Evolutionary conservation across 2,113 vertebrate species (phyloP).

Genomic region (Motacilla alba): DNA sequence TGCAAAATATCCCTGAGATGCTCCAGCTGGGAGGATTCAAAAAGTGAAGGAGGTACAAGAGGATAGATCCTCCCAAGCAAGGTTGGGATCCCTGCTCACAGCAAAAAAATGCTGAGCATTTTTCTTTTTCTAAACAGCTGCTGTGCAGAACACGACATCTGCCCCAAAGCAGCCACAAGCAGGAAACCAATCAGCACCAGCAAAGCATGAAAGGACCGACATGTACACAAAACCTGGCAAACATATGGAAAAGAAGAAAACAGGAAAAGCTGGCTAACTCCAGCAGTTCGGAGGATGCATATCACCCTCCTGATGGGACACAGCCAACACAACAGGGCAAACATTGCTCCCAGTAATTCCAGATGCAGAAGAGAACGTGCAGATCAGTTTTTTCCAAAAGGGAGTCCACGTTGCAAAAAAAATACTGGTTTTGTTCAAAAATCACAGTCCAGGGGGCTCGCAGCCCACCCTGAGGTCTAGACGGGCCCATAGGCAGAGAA

Average conservation of each 20-base stretch:
- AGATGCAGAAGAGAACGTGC: rapidly evolving
- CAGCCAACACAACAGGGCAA: not conserved
- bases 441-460: rapidly evolving
- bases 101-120: not conserved
- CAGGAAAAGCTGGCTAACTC: not conserved
- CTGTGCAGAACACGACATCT: not conserved
- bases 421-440: not conserved
- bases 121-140: not conserved
- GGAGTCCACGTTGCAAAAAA: not conserved
- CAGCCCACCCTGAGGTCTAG: not conserved
- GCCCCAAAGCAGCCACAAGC: not conserved
- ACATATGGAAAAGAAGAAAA: not conserved
- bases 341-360: not conserved
- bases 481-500: not conserved
- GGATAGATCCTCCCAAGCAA: not conserved
- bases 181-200: not conserved
- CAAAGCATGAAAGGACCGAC: not conserved
- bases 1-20: slow-evolving; percentile 3
- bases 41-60: not conserved
- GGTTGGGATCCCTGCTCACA: rapidly evolving
- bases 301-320: not conserved
- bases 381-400: not conserved
- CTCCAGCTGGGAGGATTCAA: not conserved
- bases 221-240: not conserved
- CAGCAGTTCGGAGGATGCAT: not conserved